Percentiles rank a stretch among this genome's conserved stretches.
Conservation (phyloP, 2,113 vertebrate species). For the Nothocercus julius region DNA sequence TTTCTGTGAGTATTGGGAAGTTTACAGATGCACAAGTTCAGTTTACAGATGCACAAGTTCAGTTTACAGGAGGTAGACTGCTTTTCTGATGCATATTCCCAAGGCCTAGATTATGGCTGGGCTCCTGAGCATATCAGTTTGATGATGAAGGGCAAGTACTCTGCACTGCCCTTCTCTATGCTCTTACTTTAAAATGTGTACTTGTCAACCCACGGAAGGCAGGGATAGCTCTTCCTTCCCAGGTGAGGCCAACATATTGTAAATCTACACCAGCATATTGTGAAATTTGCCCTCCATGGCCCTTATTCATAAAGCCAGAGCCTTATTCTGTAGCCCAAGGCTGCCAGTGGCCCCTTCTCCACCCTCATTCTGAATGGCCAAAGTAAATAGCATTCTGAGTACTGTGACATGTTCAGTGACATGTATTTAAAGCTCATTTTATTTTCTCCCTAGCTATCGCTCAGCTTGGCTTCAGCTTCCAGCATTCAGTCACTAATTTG, state of each 20-base stretch:
- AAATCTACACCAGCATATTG: background rate
- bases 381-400: rapidly evolving
- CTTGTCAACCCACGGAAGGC: rapidly evolving
- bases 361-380: rapidly evolving
- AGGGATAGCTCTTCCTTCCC: rapidly evolving
- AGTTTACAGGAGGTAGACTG: background rate
- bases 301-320: background rate
- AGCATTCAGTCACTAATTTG: background rate
- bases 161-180: rapidly evolving
- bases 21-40: background rate
- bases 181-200: background rate
- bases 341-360: too few species aligned
- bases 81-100: background rate
- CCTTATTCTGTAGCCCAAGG: rapidly evolving
- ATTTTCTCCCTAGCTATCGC: background rate
- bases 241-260: rapidly evolving
- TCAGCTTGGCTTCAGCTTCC: background rate
- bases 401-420: rapidly evolving
- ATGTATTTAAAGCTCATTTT: rapidly evolving
- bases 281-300: background rate
- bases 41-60: background rate
- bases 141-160: rapidly evolving
- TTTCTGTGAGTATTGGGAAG: too few species aligned
- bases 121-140: rapidly evolving
- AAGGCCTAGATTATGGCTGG: rapidly evolving